Evolutionary conservation across 2,797 vertebrate genomes (phyloP), one percentile per base, ranked within the genome.

Genomic region (Margarornis squamiger): DNA sequence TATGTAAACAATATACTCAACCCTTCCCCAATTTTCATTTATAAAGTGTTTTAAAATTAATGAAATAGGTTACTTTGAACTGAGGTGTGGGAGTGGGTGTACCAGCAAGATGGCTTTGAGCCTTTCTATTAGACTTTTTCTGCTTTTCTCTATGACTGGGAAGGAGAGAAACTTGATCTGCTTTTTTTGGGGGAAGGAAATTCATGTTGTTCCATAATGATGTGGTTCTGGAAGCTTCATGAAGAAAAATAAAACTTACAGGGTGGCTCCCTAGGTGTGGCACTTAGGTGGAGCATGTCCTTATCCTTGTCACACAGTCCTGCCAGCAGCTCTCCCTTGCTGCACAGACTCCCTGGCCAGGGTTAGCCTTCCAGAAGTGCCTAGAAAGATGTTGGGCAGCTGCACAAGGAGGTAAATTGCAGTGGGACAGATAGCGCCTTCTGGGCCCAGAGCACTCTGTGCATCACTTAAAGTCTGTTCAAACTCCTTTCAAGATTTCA

Each of bases 21-120:
- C 10, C 4, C 12, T 59, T 27, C 14, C 7, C 17, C 4, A n/a
- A 0, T 46, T 65, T 68, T 75, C 5, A 68, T 0, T 75, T 83
- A 21, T 14, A 3, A 68, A 51, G 7, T 67, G 12, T 55, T 90
- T 38, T 65, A 15, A 73, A 86, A 70, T 43, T 34, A 72, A 54
- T 77, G 16, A 67, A 74, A 43, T 34, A 2, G 0, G 5, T 52
- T 81, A 3, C 55, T 93, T 92, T 92, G 58, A 78, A 23, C 39
- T 34, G 38, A 27, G 7, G 2, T 36, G 3, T 71, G 22, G 46
- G n/a, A 52, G 36, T 76, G 54, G 17, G 36, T 41, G 38, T 39
- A 36, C 46, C n/a, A 49, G 65, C 27, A 62, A 21, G 24, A 61
- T 38, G 34, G 1, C 3, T 59, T 75, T 86, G 48, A 86, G 26